Base-by-base conservation (phyloP, 2,888 invertebrate genomes). In the Cataglyphis livida region DNA sequence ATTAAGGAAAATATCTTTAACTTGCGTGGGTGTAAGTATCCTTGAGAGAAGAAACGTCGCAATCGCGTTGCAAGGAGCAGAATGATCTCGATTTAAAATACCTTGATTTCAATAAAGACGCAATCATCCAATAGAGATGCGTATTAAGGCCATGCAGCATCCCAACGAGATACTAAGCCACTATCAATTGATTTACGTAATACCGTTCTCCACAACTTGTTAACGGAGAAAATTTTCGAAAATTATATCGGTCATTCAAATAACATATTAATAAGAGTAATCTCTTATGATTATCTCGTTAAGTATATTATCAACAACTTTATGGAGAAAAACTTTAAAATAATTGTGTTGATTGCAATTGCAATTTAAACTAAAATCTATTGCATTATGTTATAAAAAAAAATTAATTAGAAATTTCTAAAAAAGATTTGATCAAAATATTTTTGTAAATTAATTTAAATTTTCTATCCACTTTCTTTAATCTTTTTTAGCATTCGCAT, bases 401-500 rank as follows among this genome's bases (percentile, higher is more conserved):
- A 57, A 10, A 41, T 54, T 35, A 15, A 51, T 35, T 51, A 12
- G 7, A 61, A 1, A 48, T 18, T n/a, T 3, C 2, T n/a, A 18
- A 18, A 35, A 35, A 18, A 44, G n/a, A 7, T 44, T 41, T 7
- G 7, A 57, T 59, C 3, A 65, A 51, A 5, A 21, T 41, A n/a
- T 66, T 41, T 48, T 25, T 9, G 12, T 25, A n/a, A 75, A 38
- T 35, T 12, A 35, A 59, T 12, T 44, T 59, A 15, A 70, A 70
- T 70, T 25, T 61, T 1, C 7, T 76, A 28, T 41, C 10, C 7
- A 41, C 38, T 57, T 15, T 44, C 28, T 21, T 78, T 57, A 57
- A 57, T 41, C 3, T 32, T 59, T 35, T 25, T 12, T 81, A 93
- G 92, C 89, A 62, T 76, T 93, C 38, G 84, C 86, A 9, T 81